Percentiles rank a stretch among this genome's conserved stretches.
Evolutionary conservation across 2,113 vertebrate genomes (phyloP).

Genomic region (Rafetus swinhoei): DNA sequence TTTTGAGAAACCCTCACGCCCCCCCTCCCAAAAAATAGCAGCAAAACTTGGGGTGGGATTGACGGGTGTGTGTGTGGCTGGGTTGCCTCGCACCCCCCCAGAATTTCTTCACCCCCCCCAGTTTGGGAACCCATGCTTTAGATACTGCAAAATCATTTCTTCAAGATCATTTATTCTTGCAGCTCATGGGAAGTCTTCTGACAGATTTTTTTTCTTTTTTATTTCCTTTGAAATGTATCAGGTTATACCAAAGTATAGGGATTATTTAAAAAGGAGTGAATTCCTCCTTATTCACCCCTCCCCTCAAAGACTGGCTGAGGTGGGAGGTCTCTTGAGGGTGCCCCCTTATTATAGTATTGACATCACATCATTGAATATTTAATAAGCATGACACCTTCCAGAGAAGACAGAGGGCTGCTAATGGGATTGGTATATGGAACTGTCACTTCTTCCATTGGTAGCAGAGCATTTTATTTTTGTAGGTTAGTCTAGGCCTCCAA

Average conservation of each 20-base stretch:
- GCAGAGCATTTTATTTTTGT: neutral
- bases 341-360: neutral
- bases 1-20: too few relatives aligned
- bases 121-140: neutral
- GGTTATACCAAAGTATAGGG: neutral
- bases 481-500: neutral
- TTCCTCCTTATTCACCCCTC: neutral
- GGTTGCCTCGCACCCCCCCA: too few relatives aligned
- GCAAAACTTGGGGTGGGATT: too few relatives aligned
- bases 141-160: conserved; percentile 2
- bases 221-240: neutral
- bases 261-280: neutral
- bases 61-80: too few relatives aligned
- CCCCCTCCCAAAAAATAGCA: too few relatives aligned
- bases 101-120: too few relatives aligned
- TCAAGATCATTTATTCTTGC: neutral
- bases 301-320: neutral
- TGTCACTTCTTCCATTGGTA: neutral
- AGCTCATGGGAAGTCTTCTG: neutral
- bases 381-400: neutral
- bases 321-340: neutral
- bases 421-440: neutral
- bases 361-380: neutral
- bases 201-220: neutral
- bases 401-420: neutral